Conservation (phyloP, 2,797 vertebrate species). For the Eospalax fontanierii region DNA sequence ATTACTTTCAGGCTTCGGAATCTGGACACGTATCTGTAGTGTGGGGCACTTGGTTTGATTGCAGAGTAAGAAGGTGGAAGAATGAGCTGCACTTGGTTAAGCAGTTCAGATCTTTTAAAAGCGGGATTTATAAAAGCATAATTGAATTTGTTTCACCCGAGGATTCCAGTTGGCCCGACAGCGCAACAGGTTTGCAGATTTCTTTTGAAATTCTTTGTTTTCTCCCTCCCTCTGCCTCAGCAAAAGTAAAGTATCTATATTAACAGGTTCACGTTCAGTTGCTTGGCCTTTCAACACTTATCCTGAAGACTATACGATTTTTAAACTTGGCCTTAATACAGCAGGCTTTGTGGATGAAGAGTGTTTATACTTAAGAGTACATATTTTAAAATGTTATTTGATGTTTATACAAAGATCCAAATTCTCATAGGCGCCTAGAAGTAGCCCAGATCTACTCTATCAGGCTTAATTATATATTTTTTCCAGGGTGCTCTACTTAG, state of each 20-base stretch:
- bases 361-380: slow-evolving; percentile 74
- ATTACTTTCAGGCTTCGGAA: slow-evolving; percentile 84
- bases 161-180: slow-evolving; percentile 84
- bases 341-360: slow-evolving; percentile 74
- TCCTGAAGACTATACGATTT: slow-evolving; percentile 77
- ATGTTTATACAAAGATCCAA: slow-evolving; percentile 78
- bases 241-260: slow-evolving; percentile 51
- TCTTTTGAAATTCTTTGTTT: slow-evolving; percentile 70
- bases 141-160: slow-evolving; percentile 77
- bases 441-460: slow-evolving; percentile 73
- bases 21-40: slow-evolving; percentile 87
- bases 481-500: slow-evolving; percentile 70
- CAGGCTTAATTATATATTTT: slow-evolving; percentile 79
- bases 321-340: slow-evolving; percentile 75
- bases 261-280: slow-evolving; percentile 69
- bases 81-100: slow-evolving; percentile 79
- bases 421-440: slow-evolving; percentile 80
- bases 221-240: slow-evolving; percentile 68
- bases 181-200: slow-evolving; percentile 87
- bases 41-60: slow-evolving; percentile 75
- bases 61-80: slow-evolving; percentile 81
- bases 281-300: slow-evolving; percentile 65
- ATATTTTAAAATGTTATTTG: slow-evolving; percentile 74
- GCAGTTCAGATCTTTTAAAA: slow-evolving; percentile 83
- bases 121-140: slow-evolving; percentile 84